Evolutionary conservation across 2,888 invertebrate species (phyloP).

Genomic region (Hartigia nigra): DNA sequence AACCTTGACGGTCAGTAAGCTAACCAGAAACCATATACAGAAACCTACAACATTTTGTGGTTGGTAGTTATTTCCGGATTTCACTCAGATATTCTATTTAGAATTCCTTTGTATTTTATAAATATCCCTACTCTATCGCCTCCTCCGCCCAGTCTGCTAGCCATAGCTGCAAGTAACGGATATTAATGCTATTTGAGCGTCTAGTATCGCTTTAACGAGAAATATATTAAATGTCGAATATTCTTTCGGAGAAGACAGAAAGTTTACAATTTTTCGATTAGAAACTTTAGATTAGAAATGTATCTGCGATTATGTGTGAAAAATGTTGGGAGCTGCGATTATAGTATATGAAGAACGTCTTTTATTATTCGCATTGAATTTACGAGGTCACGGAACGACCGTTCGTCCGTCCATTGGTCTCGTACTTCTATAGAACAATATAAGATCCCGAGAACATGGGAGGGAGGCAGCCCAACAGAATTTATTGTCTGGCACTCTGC

Average conservation of each 20-base stretch:
- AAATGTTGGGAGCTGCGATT: neutral
- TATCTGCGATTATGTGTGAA: neutral
- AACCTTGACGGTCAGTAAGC: neutral
- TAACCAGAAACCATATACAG: neutral
- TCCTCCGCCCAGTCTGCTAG: neutral
- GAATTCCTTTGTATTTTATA: neutral
- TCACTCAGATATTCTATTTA: neutral
- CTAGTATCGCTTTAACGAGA: neutral
- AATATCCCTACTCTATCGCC: neutral
- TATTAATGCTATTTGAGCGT: neutral
- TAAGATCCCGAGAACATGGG: constrained; percentile 21
- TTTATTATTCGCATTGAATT: neutral
- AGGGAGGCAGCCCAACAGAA: constrained; percentile 27
- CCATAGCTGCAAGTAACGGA: neutral
- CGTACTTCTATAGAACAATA: constrained; percentile 33
- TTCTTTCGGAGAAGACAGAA: neutral
- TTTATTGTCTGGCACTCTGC: constrained; percentile 32
- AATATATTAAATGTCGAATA: neutral
- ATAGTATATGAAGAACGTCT: neutral
- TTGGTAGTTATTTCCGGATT: neutral
- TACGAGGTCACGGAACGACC: neutral
- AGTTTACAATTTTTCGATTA: neutral
- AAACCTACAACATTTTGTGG: neutral
- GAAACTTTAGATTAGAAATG: neutral
- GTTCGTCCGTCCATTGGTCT: constrained; percentile 9